Conservation (phyloP, 2,113 vertebrate genomes). For the Strix uralensis region DNA sequence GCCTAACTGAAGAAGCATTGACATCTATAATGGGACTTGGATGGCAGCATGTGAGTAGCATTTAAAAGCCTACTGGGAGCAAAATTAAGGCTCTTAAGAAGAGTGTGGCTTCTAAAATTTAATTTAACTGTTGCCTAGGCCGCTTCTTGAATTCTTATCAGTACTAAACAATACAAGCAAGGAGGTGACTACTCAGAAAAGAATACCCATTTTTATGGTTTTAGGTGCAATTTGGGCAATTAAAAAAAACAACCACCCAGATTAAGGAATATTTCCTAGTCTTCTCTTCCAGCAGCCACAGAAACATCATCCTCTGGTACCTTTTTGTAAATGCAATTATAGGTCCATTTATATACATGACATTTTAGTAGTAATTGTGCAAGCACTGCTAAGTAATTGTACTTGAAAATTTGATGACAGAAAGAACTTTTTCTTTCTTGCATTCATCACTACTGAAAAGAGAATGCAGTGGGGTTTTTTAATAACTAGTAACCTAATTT, state of each 20-base stretch:
- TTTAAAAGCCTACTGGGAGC: slow-evolving; percentile 34
- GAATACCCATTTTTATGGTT: not conserved
- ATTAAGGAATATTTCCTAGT: not conserved
- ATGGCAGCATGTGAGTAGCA: not conserved
- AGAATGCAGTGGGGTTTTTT: not conserved
- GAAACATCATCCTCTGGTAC: not conserved
- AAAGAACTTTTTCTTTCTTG: slow-evolving; percentile 15
- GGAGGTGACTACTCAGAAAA: not conserved
- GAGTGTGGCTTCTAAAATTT: slow-evolving; percentile 16
- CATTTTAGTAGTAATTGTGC: not conserved
- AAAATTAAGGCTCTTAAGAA: slow-evolving; percentile 11
- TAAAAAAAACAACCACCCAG: not conserved
- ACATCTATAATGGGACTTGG: not conserved
- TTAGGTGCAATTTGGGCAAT: not conserved
- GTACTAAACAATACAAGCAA: not conserved
- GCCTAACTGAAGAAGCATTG: slow-evolving; percentile 5
- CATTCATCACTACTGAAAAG: not conserved
- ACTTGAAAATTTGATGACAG: slow-evolving; percentile 16
- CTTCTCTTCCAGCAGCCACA: not conserved
- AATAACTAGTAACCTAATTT: slow-evolving; percentile 42
- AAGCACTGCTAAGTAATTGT: not conserved
- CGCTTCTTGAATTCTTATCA: slow-evolving; percentile 3
- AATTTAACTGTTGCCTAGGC: slow-evolving; percentile 12
- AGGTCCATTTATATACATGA: not conserved
- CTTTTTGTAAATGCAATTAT: not conserved